Evolutionary conservation across 2,797 vertebrate species (phyloP).

Genomic region (Gobionotothen gibberifrons): DNA sequence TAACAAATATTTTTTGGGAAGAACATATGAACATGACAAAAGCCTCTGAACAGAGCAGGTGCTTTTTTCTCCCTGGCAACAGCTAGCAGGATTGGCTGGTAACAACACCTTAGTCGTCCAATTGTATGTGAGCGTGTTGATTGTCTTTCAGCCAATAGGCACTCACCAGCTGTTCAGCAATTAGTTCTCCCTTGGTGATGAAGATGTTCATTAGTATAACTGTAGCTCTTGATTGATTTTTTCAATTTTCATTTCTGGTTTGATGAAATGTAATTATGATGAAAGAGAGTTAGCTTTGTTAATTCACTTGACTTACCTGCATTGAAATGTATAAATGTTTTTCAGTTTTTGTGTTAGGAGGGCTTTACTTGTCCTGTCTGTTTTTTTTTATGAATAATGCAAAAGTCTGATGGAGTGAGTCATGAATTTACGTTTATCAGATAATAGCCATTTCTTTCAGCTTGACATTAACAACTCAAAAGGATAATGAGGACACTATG

Average conservation of each 20-base stretch:
- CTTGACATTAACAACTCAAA: not conserved
- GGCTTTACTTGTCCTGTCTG: not conserved
- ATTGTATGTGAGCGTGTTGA: conserved; percentile 19
- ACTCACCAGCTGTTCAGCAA: conserved; percentile 38
- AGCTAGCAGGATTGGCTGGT: conserved; percentile 38
- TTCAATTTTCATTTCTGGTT: conserved; percentile 4
- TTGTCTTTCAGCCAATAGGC: conserved; percentile 41
- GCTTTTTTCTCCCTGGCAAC: conserved; percentile 42
- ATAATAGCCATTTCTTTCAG: not conserved
- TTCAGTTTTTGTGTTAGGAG: not conserved
- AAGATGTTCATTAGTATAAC: conserved; percentile 32
- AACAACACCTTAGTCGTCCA: conserved; percentile 14
- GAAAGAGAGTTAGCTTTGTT: not conserved
- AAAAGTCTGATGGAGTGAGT: not conserved
- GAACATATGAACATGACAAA: not conserved
- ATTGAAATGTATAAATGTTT: not conserved
- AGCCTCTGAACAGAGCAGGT: conserved; percentile 32
- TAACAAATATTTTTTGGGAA: not conserved
- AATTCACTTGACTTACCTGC: conserved; percentile 24
- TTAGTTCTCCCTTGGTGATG: conserved; percentile 32
- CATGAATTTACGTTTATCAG: not conserved
- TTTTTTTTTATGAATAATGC: conserved; percentile 5
- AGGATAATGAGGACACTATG: not conserved
- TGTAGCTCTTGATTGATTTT: conserved; percentile 36
- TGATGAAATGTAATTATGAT: not conserved